Evolutionary conservation across 2,113 vertebrate genomes (phyloP).

Genomic region (Sula dactylatra): DNA sequence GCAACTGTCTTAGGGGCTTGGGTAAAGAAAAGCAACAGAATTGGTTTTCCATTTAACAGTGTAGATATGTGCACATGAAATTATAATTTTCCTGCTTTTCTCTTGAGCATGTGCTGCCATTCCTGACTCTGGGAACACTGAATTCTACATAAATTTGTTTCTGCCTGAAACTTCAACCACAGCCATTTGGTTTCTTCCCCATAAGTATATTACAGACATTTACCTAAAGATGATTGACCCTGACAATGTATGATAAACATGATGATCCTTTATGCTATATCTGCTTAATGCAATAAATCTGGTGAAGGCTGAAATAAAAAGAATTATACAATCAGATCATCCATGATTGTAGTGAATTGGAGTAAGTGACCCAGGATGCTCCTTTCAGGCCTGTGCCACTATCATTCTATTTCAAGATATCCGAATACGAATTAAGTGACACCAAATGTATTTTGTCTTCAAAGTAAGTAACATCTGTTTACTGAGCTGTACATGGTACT

Average conservation of each 20-base stretch:
- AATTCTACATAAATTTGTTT: background rate
- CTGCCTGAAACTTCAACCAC: background rate
- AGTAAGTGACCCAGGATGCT: background rate
- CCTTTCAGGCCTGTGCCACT: background rate
- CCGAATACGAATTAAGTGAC: background rate
- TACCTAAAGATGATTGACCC: background rate
- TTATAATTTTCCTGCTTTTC: background rate
- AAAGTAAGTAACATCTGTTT: background rate
- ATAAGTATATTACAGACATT: background rate
- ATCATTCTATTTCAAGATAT: background rate
- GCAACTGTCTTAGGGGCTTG: background rate
- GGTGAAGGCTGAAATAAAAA: background rate
- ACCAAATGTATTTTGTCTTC: background rate
- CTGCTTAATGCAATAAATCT: background rate
- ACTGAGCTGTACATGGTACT: background rate
- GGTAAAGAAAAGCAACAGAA: background rate
- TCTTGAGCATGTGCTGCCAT: background rate
- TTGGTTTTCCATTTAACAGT: background rate
- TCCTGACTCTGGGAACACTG: background rate
- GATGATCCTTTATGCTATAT: background rate
- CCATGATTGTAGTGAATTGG: background rate
- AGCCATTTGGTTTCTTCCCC: background rate
- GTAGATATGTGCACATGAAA: background rate
- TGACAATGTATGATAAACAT: background rate
- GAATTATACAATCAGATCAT: background rate